phyloP scores from a whole-genome alignment of 2,113 vertebrate species.

The Talpa occidentalis region DNA sequence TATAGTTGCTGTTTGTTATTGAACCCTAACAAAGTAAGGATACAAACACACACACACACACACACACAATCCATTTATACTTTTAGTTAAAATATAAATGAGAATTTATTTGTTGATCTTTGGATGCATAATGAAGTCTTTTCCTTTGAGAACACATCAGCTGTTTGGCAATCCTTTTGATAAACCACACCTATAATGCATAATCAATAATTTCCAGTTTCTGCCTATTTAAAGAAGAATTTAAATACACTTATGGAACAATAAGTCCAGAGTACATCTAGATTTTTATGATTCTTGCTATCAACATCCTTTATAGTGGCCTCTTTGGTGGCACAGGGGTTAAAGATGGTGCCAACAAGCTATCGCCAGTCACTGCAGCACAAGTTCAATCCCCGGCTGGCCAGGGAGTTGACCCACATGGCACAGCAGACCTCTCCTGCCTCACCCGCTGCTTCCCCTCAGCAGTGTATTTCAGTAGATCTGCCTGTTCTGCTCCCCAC shows the following conservation, averaged over 20 bases:
- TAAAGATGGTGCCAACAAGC: too few relatives aligned
- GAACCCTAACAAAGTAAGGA: neutral
- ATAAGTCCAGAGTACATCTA: neutral
- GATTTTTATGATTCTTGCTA: neutral
- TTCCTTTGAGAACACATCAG: neutral
- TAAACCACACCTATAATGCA: neutral
- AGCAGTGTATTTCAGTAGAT: too few relatives aligned
- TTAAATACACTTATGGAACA: neutral
- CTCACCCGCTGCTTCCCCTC: too few relatives aligned
- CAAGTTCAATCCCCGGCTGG: too few relatives aligned
- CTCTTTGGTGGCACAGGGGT: too few relatives aligned
- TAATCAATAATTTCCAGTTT: neutral
- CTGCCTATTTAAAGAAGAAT: neutral
- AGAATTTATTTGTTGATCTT: neutral
- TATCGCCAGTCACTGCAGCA: too few relatives aligned
- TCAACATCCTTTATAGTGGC: neutral
- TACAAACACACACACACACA: neutral
- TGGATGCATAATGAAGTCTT: neutral
- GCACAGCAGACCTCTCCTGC: too few relatives aligned
- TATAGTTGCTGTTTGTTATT: neutral
- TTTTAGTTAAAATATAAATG: constrained; percentile 16
- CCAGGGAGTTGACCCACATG: too few relatives aligned
- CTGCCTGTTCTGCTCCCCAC: too few relatives aligned
- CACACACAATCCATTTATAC: neutral
- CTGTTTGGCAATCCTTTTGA: neutral